Evolutionary conservation across 1,140 invertebrate genomes (phyloP).

Genomic region (Oryctes rhinoceros): DNA sequence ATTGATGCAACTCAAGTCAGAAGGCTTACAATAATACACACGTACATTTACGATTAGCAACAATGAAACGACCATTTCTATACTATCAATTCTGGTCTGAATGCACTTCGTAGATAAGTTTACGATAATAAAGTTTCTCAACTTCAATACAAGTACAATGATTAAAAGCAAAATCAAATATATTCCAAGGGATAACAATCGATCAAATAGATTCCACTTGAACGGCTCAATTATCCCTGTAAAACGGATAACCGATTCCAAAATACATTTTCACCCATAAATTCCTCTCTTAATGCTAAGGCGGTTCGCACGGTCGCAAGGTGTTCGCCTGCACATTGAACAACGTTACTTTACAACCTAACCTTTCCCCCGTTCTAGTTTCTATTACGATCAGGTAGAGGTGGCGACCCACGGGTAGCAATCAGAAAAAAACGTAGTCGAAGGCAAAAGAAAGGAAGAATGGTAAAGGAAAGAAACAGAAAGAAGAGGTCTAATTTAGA

Average conservation of each 20-base stretch:
- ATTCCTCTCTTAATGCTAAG: slow-evolving; percentile 40
- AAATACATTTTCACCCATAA: slow-evolving; percentile 20
- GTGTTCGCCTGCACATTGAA: slow-evolving; percentile 20
- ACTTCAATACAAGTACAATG: neutral
- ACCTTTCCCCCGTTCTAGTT: slow-evolving; percentile 10
- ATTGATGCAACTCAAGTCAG: no score
- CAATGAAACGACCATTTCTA: no score
- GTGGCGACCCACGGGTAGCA: neutral
- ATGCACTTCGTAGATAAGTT: neutral
- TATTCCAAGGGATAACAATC: neutral
- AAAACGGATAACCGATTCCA: slow-evolving; percentile 23
- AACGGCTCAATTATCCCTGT: slow-evolving; percentile 24
- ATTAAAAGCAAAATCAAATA: neutral
- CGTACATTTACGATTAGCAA: no score
- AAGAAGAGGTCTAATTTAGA: slow-evolving; percentile 38
- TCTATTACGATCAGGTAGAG: slow-evolving; percentile 15
- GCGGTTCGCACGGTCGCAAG: slow-evolving; percentile 45
- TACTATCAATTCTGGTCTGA: no score
- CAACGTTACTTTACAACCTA: neutral
- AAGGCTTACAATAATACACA: no score
- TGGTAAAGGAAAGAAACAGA: slow-evolving; percentile 29
- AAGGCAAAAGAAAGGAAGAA: slow-evolving; percentile 5
- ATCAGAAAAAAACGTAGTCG: neutral
- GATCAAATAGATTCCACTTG: slow-evolving; percentile 7
- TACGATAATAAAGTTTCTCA: neutral